Percentiles rank a stretch among this genome's conserved stretches.
Evolutionary conservation across 1,140 invertebrate species (phyloP).

Genomic region (Sarcophaga peregrina): DNA sequence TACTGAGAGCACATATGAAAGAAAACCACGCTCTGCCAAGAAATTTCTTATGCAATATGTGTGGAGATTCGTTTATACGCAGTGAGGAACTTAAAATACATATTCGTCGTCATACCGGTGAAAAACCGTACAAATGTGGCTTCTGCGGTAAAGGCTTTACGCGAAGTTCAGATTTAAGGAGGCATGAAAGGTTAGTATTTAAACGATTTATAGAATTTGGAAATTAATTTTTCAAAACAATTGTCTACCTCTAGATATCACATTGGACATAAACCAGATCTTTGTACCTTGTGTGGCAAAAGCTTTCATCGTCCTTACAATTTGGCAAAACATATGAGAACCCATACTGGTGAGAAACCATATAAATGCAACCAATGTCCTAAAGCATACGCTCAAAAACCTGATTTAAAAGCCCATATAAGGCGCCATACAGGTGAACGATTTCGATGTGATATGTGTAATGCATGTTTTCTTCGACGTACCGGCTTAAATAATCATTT

Average conservation of each 20-base stretch:
- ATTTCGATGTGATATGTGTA: constrained; percentile 71
- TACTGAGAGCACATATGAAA: constrained; percentile 58
- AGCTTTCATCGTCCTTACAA: constrained; percentile 70
- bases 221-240: too few species aligned
- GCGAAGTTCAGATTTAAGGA: constrained; percentile 70
- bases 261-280: constrained; percentile 80
- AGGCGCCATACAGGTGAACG: constrained; percentile 71
- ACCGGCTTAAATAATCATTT: constrained; percentile 71
- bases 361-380: constrained; percentile 72
- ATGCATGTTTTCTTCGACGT: constrained; percentile 71
- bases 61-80: constrained; percentile 70
- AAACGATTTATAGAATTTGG: not conserved
- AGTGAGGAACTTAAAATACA: constrained; percentile 72
- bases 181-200: constrained; percentile 67
- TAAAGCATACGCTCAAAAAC: constrained; percentile 71
- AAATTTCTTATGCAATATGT: constrained; percentile 70
- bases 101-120: constrained; percentile 70
- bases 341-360: constrained; percentile 72
- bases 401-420: constrained; percentile 73
- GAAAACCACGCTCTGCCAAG: constrained; percentile 64
- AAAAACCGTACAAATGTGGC: constrained; percentile 71
- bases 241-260: constrained; percentile 68
- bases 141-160: constrained; percentile 71
- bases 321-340: constrained; percentile 71
- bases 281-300: constrained; percentile 71